Conservation (phyloP, 1,140 invertebrate genomes). For the Ostrea edulis region DNA sequence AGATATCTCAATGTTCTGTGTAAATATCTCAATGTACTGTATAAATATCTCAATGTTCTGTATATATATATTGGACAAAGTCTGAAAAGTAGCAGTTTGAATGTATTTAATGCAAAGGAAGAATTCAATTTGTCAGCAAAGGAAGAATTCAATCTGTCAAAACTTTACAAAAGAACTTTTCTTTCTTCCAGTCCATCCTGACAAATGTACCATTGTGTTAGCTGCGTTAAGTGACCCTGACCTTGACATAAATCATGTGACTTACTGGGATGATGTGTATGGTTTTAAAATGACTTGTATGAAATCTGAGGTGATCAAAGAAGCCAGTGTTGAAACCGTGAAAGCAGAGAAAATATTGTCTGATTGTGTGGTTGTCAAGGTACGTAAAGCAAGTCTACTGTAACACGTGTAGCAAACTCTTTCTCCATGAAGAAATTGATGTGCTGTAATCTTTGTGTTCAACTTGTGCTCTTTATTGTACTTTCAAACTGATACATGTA, state of each 20-base stretch:
- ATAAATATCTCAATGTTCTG: no score
- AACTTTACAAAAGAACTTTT: not conserved
- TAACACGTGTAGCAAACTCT: no score
- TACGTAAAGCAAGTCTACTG: constrained; percentile 11
- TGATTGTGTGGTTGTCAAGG: constrained; percentile 73
- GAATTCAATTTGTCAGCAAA: no score
- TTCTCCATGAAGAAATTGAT: no score
- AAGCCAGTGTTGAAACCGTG: constrained; percentile 73
- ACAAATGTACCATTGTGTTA: constrained; percentile 74
- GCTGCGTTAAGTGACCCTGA: constrained; percentile 70
- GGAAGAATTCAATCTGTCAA: not conserved
- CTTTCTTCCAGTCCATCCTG: constrained; percentile 73
- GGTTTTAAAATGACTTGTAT: constrained; percentile 79
- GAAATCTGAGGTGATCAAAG: constrained; percentile 72
- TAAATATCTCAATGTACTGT: no score
- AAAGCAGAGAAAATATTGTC: constrained; percentile 68
- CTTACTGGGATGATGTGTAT: constrained; percentile 79
- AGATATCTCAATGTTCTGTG: no score
- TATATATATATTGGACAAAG: no score
- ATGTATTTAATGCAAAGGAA: no score
- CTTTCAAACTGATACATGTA: no score
- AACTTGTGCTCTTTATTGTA: no score
- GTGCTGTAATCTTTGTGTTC: no score
- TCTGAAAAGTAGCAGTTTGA: no score
- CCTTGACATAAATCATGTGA: constrained; percentile 66